Conservation (phyloP, 2,113 vertebrate genomes). For the Triplophysa rosa region DNA sequence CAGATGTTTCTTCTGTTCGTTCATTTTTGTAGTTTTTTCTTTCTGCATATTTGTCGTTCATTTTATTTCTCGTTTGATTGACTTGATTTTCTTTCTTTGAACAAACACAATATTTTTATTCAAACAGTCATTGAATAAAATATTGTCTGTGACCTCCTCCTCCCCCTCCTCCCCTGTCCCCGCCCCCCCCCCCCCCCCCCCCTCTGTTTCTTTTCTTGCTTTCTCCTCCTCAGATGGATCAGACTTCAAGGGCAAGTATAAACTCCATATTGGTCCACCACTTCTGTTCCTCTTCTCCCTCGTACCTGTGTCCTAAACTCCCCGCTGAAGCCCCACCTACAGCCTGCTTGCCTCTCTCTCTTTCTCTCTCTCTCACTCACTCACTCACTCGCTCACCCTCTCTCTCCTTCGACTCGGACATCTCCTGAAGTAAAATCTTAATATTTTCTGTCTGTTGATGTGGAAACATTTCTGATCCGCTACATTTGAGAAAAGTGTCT, state of each 20-base stretch:
- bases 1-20: conserved; percentile 24
- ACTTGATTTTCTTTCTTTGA: conserved; percentile 76
- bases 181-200: conserved; percentile 81
- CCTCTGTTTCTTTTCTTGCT: conserved; percentile 99
- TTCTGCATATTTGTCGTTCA: conserved; percentile 17
- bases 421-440: conserved; percentile 13
- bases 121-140: conserved; percentile 99
- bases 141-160: conserved; percentile 97
- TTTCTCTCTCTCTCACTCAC: conserved; percentile 65
- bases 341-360: conserved; percentile 76
- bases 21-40: neutral
- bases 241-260: conserved; percentile 99
- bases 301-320: conserved; percentile 51
- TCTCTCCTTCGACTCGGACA: conserved; percentile 18
- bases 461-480: conserved; percentile 40
- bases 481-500: conserved; percentile 18
- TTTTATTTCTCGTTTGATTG: conserved; percentile 59
- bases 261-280: conserved; percentile 94
- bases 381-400: conserved; percentile 71
- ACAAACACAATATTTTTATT: conserved; percentile 99
- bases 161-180: conserved; percentile 67
- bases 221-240: conserved; percentile 99
- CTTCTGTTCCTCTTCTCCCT: conserved; percentile 71
- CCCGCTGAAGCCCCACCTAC: conserved; percentile 69
- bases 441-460: conserved; percentile 33